Percentiles rank a stretch among this genome's conserved stretches.
Evolutionary conservation across 2,888 invertebrate species (phyloP).

Genomic region (Dryomyza anilis): DNA sequence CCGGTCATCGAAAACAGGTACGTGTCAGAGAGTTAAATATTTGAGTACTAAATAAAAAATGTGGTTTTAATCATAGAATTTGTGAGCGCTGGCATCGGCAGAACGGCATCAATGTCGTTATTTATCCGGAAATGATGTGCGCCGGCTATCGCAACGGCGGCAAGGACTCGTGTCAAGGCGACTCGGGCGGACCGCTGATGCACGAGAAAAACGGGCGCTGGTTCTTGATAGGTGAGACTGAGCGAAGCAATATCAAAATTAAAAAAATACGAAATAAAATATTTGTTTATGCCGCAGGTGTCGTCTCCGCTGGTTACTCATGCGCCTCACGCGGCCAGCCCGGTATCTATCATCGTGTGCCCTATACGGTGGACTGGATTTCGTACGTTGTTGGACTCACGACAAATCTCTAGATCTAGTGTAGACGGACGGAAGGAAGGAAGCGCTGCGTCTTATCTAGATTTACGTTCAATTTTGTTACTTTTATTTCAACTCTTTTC

Average conservation of each 20-base stretch:
- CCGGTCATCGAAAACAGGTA: constrained; percentile 87
- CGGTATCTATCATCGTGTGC: constrained; percentile 91
- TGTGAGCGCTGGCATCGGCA: constrained; percentile 71
- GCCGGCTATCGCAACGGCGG: constrained; percentile 90
- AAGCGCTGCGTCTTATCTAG: not conserved
- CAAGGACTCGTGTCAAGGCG: constrained; percentile 69
- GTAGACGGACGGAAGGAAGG: not conserved
- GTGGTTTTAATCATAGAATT: no score
- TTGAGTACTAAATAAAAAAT: not conserved
- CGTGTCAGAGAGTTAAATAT: constrained; percentile 14
- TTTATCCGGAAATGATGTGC: constrained; percentile 95
- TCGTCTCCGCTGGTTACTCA: constrained; percentile 92
- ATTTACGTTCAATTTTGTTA: not conserved
- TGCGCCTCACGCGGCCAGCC: constrained; percentile 93
- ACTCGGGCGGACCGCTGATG: constrained; percentile 84
- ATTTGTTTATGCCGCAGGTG: no score
- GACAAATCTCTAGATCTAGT: constrained; percentile 46
- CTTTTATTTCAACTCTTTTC: not conserved
- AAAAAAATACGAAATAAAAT: no score
- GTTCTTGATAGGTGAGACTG: constrained; percentile 73
- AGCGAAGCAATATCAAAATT: not conserved
- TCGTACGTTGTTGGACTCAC: constrained; percentile 65
- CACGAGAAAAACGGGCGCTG: constrained; percentile 84
- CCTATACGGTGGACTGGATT: constrained; percentile 94
- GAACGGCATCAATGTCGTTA: constrained; percentile 70